These are phyloP conservation scores for Semaprochilodus insignis DNA, from an alignment of 2,797 vertebrate species.

Conservation along the genomic window DNA sequence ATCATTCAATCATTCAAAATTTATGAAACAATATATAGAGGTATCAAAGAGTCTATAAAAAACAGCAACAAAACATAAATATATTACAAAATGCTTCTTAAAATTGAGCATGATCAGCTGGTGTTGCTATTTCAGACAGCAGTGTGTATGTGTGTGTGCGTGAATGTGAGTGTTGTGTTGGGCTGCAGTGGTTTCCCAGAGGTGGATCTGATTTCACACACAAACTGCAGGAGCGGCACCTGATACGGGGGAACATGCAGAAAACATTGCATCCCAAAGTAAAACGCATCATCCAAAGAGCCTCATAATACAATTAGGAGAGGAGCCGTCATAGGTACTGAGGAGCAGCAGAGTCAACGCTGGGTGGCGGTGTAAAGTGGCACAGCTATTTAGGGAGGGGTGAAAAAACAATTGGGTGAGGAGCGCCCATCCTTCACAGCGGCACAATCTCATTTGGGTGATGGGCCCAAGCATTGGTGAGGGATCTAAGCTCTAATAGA, in stretches of 20 bases:
- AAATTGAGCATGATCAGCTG: not conserved
- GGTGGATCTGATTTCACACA: slow-evolving; percentile 72
- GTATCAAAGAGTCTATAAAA: not conserved
- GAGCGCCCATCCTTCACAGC: slow-evolving; percentile 46
- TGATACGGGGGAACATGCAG: slow-evolving; percentile 66
- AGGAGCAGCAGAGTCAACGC: slow-evolving; percentile 34
- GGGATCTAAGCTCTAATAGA: slow-evolving; percentile 45
- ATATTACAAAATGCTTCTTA: no score
- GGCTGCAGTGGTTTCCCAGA: slow-evolving; percentile 53
- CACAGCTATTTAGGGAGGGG: slow-evolving; percentile 56
- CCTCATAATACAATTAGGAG: slow-evolving; percentile 71
- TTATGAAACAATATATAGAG: no score
- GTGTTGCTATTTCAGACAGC: slow-evolving; percentile 28
- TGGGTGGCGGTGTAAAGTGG: slow-evolving; percentile 59
- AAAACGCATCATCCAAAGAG: slow-evolving; percentile 69
- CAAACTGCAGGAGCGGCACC: slow-evolving; percentile 65
- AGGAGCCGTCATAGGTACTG: slow-evolving; percentile 52
- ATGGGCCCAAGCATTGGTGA: slow-evolving; percentile 40
- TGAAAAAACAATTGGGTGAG: slow-evolving; percentile 39
- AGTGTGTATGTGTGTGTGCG: slow-evolving; percentile 36
- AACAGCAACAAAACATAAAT: not conserved
- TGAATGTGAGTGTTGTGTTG: slow-evolving; percentile 52
- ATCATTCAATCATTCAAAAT: no score
- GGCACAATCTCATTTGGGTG: slow-evolving; percentile 59
- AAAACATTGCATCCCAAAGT: slow-evolving; percentile 65